Base-by-base conservation (phyloP, 2,888 invertebrate species). In the Aradus depressus region DNA sequence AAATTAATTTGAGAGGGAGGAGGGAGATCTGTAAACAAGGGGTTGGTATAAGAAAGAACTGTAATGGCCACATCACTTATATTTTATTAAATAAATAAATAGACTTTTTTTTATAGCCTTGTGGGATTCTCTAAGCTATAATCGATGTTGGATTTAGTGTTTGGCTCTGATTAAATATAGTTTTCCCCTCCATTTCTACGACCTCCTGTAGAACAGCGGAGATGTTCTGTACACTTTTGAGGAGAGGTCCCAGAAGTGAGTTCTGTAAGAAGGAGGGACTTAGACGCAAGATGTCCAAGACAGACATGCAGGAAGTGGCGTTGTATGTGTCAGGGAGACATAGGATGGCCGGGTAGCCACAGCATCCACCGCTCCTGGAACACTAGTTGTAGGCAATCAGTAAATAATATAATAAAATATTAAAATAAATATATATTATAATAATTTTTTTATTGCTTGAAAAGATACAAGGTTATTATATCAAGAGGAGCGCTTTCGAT, bases 321-420 rank as follows among this genome's bases (percentile, higher is more conserved):
- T 53, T 53, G 19, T 26, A 25, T 12, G 28, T 25, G 50, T 53
- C 50, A 0, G 53, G 53, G 8, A 53, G 35, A 37, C 53, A 53
- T 16, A 53, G 34, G 16, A 50, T 38, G 34, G 26, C 37, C 0
- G 53, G 53, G 23, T 41, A 39, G 41, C 31, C 34, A 45, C 53
- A 53, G 31, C 53, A 53, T 16, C 6, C 28, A 14, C 14, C 18
- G 12, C 49, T 49, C 28, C 14, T 28, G 12, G 14, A 18, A 12
- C 44, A 44, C 44, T 44, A n/a, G n/a, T n/a, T n/a, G n/a, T n/a
- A n/a, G n/a, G n/a, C n/a, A n/a, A n/a, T n/a, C 34, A 34, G 4
- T 4, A 4, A 18, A 34, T 34, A 34, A 4, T 34, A 14, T 18
- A 4, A 18, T 34, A 34, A 14, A 34, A 14, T 34, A 34, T 18